Evolutionary conservation across 2,888 invertebrate species (phyloP).

Genomic region (Sthenelais limicola): DNA sequence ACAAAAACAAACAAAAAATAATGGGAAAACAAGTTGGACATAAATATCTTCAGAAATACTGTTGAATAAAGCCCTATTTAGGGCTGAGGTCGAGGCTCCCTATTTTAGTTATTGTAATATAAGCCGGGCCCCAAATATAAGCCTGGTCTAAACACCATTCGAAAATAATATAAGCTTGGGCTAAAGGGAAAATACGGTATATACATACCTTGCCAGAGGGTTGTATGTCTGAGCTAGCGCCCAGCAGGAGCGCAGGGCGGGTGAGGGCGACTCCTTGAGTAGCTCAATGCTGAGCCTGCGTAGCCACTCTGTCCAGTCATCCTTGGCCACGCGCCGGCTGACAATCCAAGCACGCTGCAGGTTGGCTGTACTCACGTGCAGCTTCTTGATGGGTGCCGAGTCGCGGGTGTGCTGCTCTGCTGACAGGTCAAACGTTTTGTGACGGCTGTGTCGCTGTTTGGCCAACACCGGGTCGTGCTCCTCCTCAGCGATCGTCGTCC

Average conservation of each 20-base stretch:
- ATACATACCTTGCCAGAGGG: constrained; percentile 82
- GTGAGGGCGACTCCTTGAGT: constrained; percentile 94
- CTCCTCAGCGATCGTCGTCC: constrained; percentile 79
- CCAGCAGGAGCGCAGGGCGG: constrained; percentile 93
- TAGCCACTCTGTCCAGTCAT: constrained; percentile 99
- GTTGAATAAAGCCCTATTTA: no score
- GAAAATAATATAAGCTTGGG: no score
- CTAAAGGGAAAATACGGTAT: no score
- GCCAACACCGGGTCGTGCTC: constrained; percentile 66
- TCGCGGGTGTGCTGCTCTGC: constrained; percentile 80
- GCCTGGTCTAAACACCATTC: no score
- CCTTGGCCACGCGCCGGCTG: constrained; percentile 84
- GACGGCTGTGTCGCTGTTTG: constrained; percentile 78
- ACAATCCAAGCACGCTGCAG: constrained; percentile 76
- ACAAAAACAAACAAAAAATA: no score
- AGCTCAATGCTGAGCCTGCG: constrained; percentile 92
- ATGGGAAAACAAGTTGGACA: no score
- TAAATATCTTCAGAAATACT: no score
- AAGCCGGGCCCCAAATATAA: no score
- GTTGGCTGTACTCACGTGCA: constrained; percentile 87
- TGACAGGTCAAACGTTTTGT: constrained; percentile 82
- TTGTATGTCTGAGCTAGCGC: constrained; percentile 86
- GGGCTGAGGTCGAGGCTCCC: no score
- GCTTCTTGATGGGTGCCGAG: constrained; percentile 71
- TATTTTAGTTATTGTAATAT: no score